Base-by-base conservation (phyloP, 1,140 invertebrate genomes). In the Bombus consobrinus region DNA sequence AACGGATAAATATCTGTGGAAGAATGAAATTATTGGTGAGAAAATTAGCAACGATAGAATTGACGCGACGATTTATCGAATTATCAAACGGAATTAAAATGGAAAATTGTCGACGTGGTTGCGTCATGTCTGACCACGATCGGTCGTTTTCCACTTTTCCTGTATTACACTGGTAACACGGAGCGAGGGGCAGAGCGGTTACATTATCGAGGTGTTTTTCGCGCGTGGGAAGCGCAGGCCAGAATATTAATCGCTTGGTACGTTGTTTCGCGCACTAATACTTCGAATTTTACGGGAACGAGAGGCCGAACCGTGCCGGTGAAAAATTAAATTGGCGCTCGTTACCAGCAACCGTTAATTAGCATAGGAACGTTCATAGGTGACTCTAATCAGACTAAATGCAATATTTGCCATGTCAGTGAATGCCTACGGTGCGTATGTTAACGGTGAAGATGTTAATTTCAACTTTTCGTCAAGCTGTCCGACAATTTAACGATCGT, bases 371-470 rank as follows among this genome's bases (percentile, higher is more conserved):
- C 79, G 68, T 81, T n/a, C 69, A 57, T 43, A 71, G 84, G 18
- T 59, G 84, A 59, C 74, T 85, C 81, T 85, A 81, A 85, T 85
- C 79, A 43, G 39, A 47, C 69, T 47, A 75, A 85, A 85, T 81
- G 84, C 62, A 74, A 85, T 85, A 75, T 73, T 81, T 85, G 71
- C 37, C 84, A 39, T 53, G 64, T 73, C 76, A n/a, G 68, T 34
- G 74, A 57, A 28, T 32, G n/a, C 18, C 43, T 32, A n/a, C 28
- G 32, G 28, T n/a, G 64, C 15, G 66, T 15, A 8, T 39, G 73
- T 25, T 57, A 69, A 32, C 53, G 53, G 3, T 32, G 41, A 6
- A 10, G 39, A 73, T 85, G 79, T 85, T 85, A 85, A 85, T 80
- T 71, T 72, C 39, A 41, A 71, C 74, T 69, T 78, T 68, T 47